Percentiles rank a stretch among this genome's conserved stretches.
Evolutionary conservation across 1,140 invertebrate species (phyloP).

Genomic region (Apis florea): DNA sequence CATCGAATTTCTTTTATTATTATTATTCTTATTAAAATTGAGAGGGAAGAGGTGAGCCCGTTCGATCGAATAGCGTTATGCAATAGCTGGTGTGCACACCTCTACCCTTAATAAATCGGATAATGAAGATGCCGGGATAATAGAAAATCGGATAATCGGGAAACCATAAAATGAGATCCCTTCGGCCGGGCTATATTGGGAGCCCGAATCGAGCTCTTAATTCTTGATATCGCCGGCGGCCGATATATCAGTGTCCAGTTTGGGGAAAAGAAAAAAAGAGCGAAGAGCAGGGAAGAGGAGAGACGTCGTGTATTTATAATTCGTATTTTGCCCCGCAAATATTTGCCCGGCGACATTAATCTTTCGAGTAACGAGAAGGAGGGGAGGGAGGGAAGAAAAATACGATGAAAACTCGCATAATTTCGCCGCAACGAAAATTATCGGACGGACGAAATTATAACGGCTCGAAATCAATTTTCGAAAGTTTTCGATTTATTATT

Average conservation of each 20-base stretch:
- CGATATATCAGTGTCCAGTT: neutral
- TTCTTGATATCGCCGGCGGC: neutral
- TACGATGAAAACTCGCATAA: neutral
- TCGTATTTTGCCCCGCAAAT: neutral
- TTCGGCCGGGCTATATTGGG: neutral
- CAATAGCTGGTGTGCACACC: too few relatives aligned
- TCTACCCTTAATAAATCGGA: slow-evolving; percentile 12
- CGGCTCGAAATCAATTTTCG: too few relatives aligned
- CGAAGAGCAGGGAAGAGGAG: too few relatives aligned
- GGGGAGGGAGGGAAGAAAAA: neutral
- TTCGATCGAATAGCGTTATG: too few relatives aligned
- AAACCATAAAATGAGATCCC: slow-evolving; percentile 21
- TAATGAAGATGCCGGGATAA: slow-evolving; percentile 30
- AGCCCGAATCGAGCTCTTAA: slow-evolving; percentile 6
- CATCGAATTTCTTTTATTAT: too few relatives aligned
- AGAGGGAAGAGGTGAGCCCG: too few relatives aligned
- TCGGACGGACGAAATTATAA: too few relatives aligned
- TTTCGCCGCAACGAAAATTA: neutral
- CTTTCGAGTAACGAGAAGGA: neutral
- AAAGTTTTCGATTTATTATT: too few relatives aligned
- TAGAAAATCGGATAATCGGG: slow-evolving; percentile 21
- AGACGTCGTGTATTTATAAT: neutral
- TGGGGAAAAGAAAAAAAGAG: neutral
- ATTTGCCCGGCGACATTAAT: neutral
- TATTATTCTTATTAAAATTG: too few relatives aligned